Base-by-base conservation (phyloP, 2,888 invertebrate species). In the Mythimna loreyi region DNA sequence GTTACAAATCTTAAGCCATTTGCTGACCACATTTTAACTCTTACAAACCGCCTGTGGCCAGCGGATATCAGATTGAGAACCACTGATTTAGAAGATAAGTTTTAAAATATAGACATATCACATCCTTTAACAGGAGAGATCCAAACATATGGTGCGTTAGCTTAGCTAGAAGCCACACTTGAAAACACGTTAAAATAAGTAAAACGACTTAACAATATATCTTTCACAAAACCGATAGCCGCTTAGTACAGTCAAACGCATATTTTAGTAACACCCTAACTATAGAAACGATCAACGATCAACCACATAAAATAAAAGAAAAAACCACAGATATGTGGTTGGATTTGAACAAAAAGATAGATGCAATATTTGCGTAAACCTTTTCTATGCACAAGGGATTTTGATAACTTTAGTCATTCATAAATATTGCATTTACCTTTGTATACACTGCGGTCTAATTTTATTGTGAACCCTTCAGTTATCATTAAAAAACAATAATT, bases 71-170 rank as follows among this genome's bases (percentile, higher is more conserved):
- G 6, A 13, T 40, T 40, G 40, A 40, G 40, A 40, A 40, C 40
- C 16, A 40, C 40, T 40, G 40, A 40, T 5, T 40, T 19, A 47
- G 11, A 50, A 56, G 40, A 49, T 52, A 52, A 28, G 4, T 75
- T 11, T 75, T 67, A 49, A 52, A 74, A 59, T 55, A 74, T 47
- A 49, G 30, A 69, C 33, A 78, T 74, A 75, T 80, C 76, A 80
- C 75, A 81, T 74, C 50, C 30, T 57, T 75, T 23, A n/a, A 13
- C 19, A 61, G 57, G 69, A 59, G 68, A 80, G 81, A 75, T 75
- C 61, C 61, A 62, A 62, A 62, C 43, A 47, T 49, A 36, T 43
- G 4, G 36, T 43, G 36, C 25, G 49, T 52, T 40, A 56, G 43
- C 70, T 30, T 6, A 53, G 4, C n/a, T 23, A 49, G 9, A 78